phyloP scores from a whole-genome alignment of 2,888 invertebrate genomes.

The Ernsta delagoae region DNA sequence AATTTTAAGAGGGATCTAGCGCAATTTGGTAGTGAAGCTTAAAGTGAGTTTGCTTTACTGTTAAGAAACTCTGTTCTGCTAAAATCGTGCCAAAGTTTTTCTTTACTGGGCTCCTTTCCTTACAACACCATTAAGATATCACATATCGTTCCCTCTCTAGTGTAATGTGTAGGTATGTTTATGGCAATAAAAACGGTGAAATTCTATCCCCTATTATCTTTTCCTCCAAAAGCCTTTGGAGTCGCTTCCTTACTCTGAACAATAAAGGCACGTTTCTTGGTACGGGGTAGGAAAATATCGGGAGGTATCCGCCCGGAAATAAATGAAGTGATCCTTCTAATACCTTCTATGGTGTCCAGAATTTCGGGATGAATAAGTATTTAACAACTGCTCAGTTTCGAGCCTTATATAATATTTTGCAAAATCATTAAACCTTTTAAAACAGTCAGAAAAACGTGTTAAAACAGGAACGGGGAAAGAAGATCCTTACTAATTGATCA shows the following conservation, averaged over 20 bases:
- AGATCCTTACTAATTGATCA: too few relatives aligned
- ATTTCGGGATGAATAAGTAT: too few relatives aligned
- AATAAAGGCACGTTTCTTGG: neutral
- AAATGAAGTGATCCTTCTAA: too few relatives aligned
- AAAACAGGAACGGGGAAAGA: too few relatives aligned
- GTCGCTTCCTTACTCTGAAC: neutral
- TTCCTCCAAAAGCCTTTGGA: neutral
- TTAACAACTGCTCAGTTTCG: too few relatives aligned
- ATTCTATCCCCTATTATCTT: slow-evolving; percentile 3
- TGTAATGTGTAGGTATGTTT: neutral
- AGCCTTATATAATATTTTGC: too few relatives aligned
- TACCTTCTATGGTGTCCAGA: too few relatives aligned
- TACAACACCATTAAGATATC: slow-evolving; percentile 21
- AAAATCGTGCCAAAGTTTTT: neutral
- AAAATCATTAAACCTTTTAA: too few relatives aligned
- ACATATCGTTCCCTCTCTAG: neutral
- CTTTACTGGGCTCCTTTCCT: neutral
- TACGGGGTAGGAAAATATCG: neutral
- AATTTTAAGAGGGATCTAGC: neutral
- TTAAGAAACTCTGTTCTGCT: neutral
- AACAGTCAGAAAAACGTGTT: too few relatives aligned
- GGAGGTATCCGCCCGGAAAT: too few relatives aligned
- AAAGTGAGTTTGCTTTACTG: neutral
- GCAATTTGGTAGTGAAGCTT: neutral
- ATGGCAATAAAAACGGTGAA: neutral